These are phyloP conservation scores for Camponotus floridanus DNA, from an alignment of 1,140 invertebrate species.

Conservation along the genomic window DNA sequence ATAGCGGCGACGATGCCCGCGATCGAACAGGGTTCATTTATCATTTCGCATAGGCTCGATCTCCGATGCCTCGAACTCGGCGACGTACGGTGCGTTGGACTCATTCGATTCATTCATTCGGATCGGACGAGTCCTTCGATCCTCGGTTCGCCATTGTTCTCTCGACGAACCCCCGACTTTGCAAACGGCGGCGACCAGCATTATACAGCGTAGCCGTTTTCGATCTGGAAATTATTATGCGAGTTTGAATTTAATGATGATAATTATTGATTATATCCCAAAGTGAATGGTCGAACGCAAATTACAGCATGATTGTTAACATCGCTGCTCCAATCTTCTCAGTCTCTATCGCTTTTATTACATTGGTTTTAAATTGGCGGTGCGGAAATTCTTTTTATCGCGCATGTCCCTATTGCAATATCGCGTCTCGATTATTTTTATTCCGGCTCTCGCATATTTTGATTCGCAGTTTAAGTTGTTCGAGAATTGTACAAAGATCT, in stretches of 20 bases:
- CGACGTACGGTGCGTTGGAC: conserved; percentile 74
- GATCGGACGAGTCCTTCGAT: conserved; percentile 64
- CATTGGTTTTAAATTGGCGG: background rate
- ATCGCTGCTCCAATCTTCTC: background rate
- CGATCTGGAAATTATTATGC: background rate
- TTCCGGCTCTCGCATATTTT: background rate
- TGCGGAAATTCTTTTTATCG: background rate
- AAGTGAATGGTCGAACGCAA: background rate
- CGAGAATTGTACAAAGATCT: conserved; percentile 1
- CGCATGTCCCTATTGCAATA: background rate
- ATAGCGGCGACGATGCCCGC: conserved; percentile 81
- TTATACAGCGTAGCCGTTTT: background rate
- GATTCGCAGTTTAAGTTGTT: background rate
- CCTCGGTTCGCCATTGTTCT: conserved; percentile 53
- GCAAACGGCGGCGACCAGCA: background rate
- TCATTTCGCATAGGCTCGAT: conserved; percentile 76
- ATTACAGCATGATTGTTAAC: background rate
- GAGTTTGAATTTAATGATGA: conserved; percentile 1
- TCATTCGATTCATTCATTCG: conserved; percentile 72
- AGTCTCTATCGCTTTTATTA: background rate
- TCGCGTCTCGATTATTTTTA: background rate
- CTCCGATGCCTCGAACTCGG: conserved; percentile 69
- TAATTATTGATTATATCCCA: conserved; percentile 24
- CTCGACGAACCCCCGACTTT: background rate
- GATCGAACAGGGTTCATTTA: conserved; percentile 83